Evolutionary conservation across 2,797 vertebrate species (phyloP).

Genomic region (Melanotaenia pygmaea): DNA sequence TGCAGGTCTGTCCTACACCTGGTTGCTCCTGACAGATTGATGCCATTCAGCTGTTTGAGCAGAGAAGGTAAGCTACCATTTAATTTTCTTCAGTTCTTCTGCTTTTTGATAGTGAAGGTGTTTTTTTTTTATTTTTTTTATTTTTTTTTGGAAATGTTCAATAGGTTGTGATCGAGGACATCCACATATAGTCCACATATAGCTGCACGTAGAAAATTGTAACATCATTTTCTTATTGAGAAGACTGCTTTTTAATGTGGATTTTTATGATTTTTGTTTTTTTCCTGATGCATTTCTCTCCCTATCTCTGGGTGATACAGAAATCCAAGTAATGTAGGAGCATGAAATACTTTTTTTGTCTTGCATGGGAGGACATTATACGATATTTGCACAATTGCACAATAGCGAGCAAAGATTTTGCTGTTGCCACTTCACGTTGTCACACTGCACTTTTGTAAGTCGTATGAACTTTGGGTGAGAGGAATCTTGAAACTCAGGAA

Average conservation of each 20-base stretch:
- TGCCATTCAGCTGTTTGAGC: slow-evolving; percentile 25
- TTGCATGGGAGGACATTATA: neutral
- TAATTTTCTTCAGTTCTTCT: neutral
- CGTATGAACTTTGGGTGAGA: slow-evolving; percentile 65
- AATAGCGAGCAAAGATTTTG: slow-evolving; percentile 53
- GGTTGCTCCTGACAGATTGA: slow-evolving; percentile 25
- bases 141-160: neutral
- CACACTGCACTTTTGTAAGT: slow-evolving; percentile 70
- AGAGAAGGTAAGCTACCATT: slow-evolving; percentile 55
- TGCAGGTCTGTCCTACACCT: slow-evolving; percentile 17
- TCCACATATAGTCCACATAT: neutral
- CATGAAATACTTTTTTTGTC: neutral
- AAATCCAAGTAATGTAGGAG: neutral
- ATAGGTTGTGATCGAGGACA: neutral
- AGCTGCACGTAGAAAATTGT: too few species aligned
- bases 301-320: slow-evolving; percentile 23
- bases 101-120: neutral
- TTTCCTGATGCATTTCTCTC: neutral
- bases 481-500: slow-evolving; percentile 44
- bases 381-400: slow-evolving; percentile 31
- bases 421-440: slow-evolving; percentile 41
- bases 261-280: neutral
- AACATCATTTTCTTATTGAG: too few species aligned
- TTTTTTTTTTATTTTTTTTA: slow-evolving; percentile 2
- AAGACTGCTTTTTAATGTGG: neutral